Evolutionary conservation across 2,888 invertebrate species (phyloP), one percentile per base, ranked within the genome.

Genomic region (Mythimna ferrago): DNA sequence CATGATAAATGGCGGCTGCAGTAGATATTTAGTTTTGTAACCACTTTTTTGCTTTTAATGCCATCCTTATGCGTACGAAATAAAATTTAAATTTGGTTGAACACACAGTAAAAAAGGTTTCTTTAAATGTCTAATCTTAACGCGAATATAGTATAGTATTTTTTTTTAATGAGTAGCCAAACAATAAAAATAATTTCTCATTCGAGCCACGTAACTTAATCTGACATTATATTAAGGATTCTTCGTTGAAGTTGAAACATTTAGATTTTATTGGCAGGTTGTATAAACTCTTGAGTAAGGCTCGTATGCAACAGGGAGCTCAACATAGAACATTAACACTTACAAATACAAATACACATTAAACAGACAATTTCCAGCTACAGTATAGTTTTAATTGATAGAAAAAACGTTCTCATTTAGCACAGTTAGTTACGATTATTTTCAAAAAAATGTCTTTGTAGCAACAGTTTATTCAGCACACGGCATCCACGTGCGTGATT

Each of bases 261-360:
- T 11, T 35, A 44, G 9, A n/a, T 38, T 14, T 4, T 14, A 62
- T 11, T n/a, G 6, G 11, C 48, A 16, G 6, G 48, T 48, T 16
- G 48, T 48, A 2, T 48, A 5, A 19, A 48, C 6, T 48, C 16
- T 48, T 16, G 16, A 6, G 48, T 19, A 48, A 1, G 48, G 69
- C 41, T 35, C 2, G 68, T 41, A 63, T 66, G 68, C 75, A 83
- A 80, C 80, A 69, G 81, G 75, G 63, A 10, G 26, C 14, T 26
- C 35, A 48, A 71, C 64, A 63, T 26, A 57, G 44, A 61, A 53
- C 44, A 58, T 65, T 44, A 51, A 67, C 81, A 81, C 69, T 81
- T 74, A 80, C 11, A 58, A 9, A 19, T 56, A 64, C 54, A 44
- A 57, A 82, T 44, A 68, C 51, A 66, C 62, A n/a, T 44, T 66